Conservation (phyloP, 2,888 invertebrate genomes). For the Volucella inflata region DNA sequence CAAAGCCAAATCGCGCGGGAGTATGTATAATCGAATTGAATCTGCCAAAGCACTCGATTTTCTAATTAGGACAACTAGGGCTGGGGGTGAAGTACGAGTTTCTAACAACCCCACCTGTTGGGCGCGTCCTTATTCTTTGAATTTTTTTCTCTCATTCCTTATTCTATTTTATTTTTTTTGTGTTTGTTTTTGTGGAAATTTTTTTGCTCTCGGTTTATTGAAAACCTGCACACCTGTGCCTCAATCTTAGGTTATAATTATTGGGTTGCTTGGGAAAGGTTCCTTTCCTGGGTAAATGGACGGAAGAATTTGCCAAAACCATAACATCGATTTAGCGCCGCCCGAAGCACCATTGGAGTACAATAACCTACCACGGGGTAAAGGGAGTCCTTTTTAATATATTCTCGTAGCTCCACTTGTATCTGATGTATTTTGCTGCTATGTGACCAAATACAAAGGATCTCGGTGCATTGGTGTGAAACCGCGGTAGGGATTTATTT, state of each 20-base stretch:
- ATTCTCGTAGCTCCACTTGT: background rate
- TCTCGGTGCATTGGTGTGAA: slow-evolving; percentile 56
- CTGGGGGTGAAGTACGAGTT: background rate
- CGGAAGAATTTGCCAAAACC: slow-evolving; percentile 39
- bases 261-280: background rate
- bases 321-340: slow-evolving; percentile 58
- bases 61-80: slow-evolving; percentile 51
- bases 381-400: slow-evolving; percentile 13
- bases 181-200: slow-evolving; percentile 8
- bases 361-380: slow-evolving; percentile 46
- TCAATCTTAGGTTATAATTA: slow-evolving; percentile 53
- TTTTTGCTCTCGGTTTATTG: slow-evolving; percentile 60
- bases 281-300: slow-evolving; percentile 22
- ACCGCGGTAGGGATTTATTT: slow-evolving; percentile 68
- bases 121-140: slow-evolving; percentile 46
- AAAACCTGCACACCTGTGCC: slow-evolving; percentile 46
- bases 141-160: slow-evolving; percentile 5
- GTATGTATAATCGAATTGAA: slow-evolving; percentile 52
- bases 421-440: slow-evolving; percentile 20
- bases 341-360: slow-evolving; percentile 28
- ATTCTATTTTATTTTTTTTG: slow-evolving; percentile 4
- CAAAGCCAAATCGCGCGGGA: slow-evolving; percentile 44
- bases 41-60: slow-evolving; percentile 66
- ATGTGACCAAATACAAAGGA: slow-evolving; percentile 61
- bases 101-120: slow-evolving; percentile 44